These are phyloP conservation scores for Melanitta fusca DNA, from an alignment of 2,797 vertebrate species.

Conservation along the genomic window DNA sequence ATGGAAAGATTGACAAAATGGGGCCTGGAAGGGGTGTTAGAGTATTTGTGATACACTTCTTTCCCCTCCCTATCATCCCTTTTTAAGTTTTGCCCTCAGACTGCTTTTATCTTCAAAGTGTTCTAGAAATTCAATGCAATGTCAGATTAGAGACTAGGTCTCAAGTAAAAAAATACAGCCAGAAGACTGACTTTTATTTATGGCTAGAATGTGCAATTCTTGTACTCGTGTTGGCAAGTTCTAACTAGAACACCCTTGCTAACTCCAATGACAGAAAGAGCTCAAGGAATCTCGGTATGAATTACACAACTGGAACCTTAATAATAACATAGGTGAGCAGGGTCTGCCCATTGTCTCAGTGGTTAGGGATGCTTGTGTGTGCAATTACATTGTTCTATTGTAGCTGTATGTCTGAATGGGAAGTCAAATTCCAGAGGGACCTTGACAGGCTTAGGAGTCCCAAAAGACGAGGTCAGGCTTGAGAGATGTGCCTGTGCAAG, in stretches of 20 bases:
- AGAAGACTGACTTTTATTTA: background rate
- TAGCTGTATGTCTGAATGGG: background rate
- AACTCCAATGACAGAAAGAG: background rate
- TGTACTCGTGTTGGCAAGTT: background rate
- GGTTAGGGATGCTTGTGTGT: background rate
- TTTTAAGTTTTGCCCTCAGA: constrained; percentile 19
- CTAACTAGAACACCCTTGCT: background rate
- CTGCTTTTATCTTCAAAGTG: constrained; percentile 30
- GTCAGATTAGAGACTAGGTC: background rate
- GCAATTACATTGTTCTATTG: background rate
- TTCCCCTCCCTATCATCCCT: background rate
- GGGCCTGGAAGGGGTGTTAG: background rate
- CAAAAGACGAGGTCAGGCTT: too few relatives aligned
- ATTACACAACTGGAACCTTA: background rate
- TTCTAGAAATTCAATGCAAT: background rate
- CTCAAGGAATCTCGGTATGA: background rate
- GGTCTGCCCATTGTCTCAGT: background rate
- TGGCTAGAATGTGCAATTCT: background rate
- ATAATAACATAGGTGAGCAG: background rate
- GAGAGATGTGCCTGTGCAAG: too few relatives aligned
- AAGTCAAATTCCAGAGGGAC: background rate
- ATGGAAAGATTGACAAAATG: background rate
- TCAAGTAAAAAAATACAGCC: background rate
- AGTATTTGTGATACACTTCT: background rate
- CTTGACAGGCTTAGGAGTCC: too few relatives aligned